Base-by-base conservation (phyloP, 2,888 invertebrate species). In the Ferdinandea cuprea region DNA sequence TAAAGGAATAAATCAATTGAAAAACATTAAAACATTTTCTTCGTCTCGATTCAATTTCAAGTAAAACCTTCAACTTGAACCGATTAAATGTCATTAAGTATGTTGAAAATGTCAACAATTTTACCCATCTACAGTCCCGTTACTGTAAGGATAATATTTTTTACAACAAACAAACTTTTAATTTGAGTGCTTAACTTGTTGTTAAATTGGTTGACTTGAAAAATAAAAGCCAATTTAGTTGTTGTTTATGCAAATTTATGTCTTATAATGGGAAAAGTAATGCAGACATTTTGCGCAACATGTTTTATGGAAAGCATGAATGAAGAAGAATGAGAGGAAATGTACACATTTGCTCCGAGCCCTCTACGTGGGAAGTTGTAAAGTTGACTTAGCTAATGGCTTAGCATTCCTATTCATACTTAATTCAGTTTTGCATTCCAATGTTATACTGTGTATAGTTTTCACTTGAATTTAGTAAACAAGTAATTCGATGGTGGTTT, bases 331-430 rank as follows among this genome's bases (percentile, higher is more conserved):
- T 0, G 1, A 32, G 32, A 32, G 6, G 8, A 32, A 32, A 32
- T 6, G 5, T 13, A 42, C 1, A 42, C 7, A 42, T 15, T 54
- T 54, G 32, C 17, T 54, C 13, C 17, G 32, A 17, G 32, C 11
- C 30, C 11, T n/a, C n/a, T 17, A 35, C 13, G 35, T 35, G 9
- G 35, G 25, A 25, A 3, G 25, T 25, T 25, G 25, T 25, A 25
- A 3, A 5, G 25, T 54, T 54, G 54, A 52, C 19, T 54, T 54
- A 54, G 35, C 32, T 54, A 54, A 54, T 54, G 35, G 54, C 35
- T 54, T 19, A 17, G 54, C 35, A 6, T 54, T 54, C 32, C 32
- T 19, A 54, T 32, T 54, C 32, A 11, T 25, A 35, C 13, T 17
- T 54, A 54, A 28, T 54, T 19, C 11, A 17, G 52, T 52, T n/a